Evolutionary conservation across 2,113 vertebrate genomes (phyloP).

Genomic region (Ceratotherium simum): DNA sequence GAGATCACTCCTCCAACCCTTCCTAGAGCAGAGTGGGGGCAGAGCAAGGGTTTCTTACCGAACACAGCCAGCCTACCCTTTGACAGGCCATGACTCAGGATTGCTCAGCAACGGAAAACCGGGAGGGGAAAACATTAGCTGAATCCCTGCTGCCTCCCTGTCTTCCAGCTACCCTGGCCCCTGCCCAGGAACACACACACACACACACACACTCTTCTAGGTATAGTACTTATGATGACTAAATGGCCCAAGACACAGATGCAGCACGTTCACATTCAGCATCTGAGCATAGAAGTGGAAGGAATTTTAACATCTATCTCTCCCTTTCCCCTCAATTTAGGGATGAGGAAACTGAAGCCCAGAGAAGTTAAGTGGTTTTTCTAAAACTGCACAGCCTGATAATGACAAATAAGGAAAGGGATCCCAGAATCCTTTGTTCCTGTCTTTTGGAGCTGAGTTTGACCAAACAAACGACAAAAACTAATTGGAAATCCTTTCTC

Average conservation of each 20-base stretch:
- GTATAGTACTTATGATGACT: background rate
- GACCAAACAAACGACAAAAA: background rate
- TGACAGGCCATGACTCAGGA: conserved; percentile 15
- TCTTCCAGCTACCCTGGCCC: background rate
- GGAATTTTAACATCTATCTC: background rate
- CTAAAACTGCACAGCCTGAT: background rate
- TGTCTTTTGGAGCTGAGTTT: background rate
- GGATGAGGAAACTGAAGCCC: conserved; percentile 8
- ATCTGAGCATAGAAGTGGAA: background rate
- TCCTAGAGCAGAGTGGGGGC: background rate
- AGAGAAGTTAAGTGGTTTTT: background rate
- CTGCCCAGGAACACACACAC: background rate
- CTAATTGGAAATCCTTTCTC: background rate
- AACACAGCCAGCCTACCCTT: background rate
- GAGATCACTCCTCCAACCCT: background rate
- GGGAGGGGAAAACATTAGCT: background rate
- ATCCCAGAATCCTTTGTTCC: background rate
- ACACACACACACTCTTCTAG: background rate
- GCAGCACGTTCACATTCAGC: background rate
- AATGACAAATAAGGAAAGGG: background rate
- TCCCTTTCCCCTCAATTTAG: background rate
- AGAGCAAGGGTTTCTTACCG: background rate
- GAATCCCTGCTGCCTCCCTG: background rate
- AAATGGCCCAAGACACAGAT: background rate
- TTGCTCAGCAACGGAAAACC: background rate